Evolutionary conservation across 2,797 vertebrate genomes (phyloP), one percentile per base, ranked within the genome.

Genomic region (Chrysocyon brachyurus): DNA sequence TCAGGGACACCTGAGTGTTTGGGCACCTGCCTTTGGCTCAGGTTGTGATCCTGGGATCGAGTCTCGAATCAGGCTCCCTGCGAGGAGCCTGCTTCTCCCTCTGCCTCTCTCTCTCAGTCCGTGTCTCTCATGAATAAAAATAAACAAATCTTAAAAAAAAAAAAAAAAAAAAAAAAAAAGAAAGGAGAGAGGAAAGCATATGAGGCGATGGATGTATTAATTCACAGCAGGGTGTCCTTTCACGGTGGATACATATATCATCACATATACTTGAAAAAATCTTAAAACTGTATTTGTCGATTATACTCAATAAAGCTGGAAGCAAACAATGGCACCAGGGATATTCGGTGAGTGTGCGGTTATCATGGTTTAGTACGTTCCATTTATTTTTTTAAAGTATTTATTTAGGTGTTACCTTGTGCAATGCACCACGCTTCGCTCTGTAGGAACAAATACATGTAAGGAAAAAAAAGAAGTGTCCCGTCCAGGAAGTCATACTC

Each of bases 311-410:
- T 57, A 59, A 72, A 49, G 12, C 46, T 40, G 21, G 63, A 11
- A 33, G 54, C 46, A 84, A 70, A 87, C 36, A 83, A 46, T 36
- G 31, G 12, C 33, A 87, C 12, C 59, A 72, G 28, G 14, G 8
- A 36, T 84, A 84, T 33, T 22, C 82, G 46, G 49, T 72, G 24
- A 24, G 75, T 54, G 12, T 14, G 16, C 78, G 26, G 19, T 61
- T 49, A 72, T 77, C 63, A 79, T n/a, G 28, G 28, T 46, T 84
- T 89, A 77, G 56, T n/a, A 68, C 3, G 17, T 61, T 54, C 24
- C 21, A 46, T 85, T 91, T 68, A 31, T 77, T 9, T 63, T 96
- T 95, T 82, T 90, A 10, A 89, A 84, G 59, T 77, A 83, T 56
- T 83, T 83, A 78, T 75, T 93, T 78, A 90, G 28, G 33, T 57